Percentiles rank a stretch among this genome's conserved stretches.
These are phyloP conservation scores for Threskiornis aethiopicus DNA, from an alignment of 2,797 vertebrate genomes.

Conservation along the genomic window DNA sequence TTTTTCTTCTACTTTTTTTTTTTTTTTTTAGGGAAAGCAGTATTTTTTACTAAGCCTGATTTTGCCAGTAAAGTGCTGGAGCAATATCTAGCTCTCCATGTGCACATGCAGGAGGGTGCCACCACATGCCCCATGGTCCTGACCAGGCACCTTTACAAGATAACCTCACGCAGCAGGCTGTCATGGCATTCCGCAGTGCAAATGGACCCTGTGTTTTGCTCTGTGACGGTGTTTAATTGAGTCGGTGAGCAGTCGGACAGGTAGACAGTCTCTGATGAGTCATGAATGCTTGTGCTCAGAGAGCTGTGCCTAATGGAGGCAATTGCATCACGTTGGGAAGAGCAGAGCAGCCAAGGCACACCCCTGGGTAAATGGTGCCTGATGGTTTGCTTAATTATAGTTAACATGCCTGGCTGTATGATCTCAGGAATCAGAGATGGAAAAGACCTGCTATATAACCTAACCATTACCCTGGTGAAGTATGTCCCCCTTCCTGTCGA, in stretches of 20 bases:
- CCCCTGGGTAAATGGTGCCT: constrained; percentile 14
- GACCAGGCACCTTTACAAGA: neutral
- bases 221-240: neutral
- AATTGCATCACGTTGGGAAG: constrained; percentile 6
- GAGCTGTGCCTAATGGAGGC: neutral
- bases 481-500: neutral
- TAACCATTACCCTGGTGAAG: neutral
- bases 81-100: neutral
- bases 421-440: neutral
- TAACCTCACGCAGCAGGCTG: neutral
- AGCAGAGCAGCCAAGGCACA: neutral
- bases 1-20: neutral
- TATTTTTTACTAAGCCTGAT: neutral
- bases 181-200: neutral
- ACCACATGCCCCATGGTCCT: neutral
- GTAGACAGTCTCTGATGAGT: neutral
- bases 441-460: neutral
- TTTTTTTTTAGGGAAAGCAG: neutral
- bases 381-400: constrained; percentile 8
- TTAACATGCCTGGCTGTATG: neutral
- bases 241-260: neutral
- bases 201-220: neutral
- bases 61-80: neutral
- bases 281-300: neutral
- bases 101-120: neutral